Evolutionary conservation across 2,888 invertebrate species (phyloP).

Genomic region (Hyposoter didymator): DNA sequence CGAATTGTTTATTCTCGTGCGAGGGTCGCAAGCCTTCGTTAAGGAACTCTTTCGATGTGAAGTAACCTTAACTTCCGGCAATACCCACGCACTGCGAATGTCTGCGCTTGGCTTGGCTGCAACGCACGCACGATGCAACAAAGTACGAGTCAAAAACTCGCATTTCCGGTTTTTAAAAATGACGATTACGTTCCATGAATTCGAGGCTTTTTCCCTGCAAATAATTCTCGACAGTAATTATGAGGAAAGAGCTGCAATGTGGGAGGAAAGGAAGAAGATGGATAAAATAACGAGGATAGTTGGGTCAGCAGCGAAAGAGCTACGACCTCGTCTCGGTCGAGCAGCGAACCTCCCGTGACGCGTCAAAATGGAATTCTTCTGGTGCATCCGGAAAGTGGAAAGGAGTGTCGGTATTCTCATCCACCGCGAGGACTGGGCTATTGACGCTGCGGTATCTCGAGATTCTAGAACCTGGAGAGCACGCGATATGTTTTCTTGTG

Average conservation of each 20-base stretch:
- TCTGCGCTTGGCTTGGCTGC: neutral
- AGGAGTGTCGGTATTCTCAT: slow-evolving; percentile 46
- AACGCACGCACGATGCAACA: slow-evolving; percentile 29
- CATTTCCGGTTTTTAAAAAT: too few species aligned
- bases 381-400: slow-evolving; percentile 34
- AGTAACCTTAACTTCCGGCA: slow-evolving; percentile 47
- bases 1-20: neutral
- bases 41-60: neutral
- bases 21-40: neutral
- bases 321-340: slow-evolving; percentile 18
- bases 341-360: slow-evolving; percentile 35
- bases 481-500: neutral
- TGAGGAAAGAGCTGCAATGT: slow-evolving; percentile 7
- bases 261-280: neutral
- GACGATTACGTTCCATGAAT: neutral
- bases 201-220: neutral
- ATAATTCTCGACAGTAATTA: slow-evolving; percentile 8
- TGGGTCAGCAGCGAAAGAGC: slow-evolving; percentile 9
- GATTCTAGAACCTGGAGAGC: slow-evolving; percentile 53
- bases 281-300: slow-evolving; percentile 21
- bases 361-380: slow-evolving; percentile 54
- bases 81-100: slow-evolving; percentile 28
- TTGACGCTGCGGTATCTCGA: slow-evolving; percentile 55
- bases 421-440: slow-evolving; percentile 28
- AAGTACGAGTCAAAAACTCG: too few species aligned